phyloP scores from a whole-genome alignment of 1,140 invertebrate species.

The Drosophila ficusphila region DNA sequence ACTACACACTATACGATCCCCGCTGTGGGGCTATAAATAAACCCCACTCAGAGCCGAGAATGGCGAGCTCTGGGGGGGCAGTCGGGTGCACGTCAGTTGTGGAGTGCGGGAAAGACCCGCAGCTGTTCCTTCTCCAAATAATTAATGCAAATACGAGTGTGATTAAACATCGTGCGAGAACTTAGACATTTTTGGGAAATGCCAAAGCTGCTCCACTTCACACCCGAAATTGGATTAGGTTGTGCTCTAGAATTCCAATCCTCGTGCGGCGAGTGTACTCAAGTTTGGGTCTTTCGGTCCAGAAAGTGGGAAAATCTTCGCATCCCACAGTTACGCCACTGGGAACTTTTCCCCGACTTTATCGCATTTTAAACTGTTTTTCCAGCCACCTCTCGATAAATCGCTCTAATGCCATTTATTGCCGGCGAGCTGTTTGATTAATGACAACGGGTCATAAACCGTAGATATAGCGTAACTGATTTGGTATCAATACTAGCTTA shows the following conservation, averaged over 20 bases:
- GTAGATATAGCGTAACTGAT: conserved; percentile 33
- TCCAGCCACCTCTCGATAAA: conserved; percentile 18
- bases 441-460: conserved; percentile 25
- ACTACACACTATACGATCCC: too few species aligned
- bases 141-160: not conserved
- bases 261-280: not conserved
- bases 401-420: conserved; percentile 9
- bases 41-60: not conserved
- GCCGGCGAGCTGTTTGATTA: conserved; percentile 25
- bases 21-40: conserved; percentile 31
- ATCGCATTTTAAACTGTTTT: not conserved
- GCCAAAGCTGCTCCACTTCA: conserved; percentile 27
- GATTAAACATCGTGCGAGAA: conserved; percentile 6
- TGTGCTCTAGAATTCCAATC: conserved; percentile 4
- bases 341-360: not conserved
- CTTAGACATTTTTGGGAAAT: conserved; percentile 15
- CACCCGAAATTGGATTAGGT: conserved; percentile 46
- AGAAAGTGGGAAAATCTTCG: conserved; percentile 17
- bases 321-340: conserved; percentile 4
- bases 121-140: conserved; percentile 44
- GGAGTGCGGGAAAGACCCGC: conserved; percentile 53
- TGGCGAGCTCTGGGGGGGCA: not conserved
- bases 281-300: not conserved
- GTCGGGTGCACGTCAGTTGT: not conserved
- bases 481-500: not conserved